phyloP scores from a whole-genome alignment of 1,140 invertebrate species.

The Papilio xuthus region DNA sequence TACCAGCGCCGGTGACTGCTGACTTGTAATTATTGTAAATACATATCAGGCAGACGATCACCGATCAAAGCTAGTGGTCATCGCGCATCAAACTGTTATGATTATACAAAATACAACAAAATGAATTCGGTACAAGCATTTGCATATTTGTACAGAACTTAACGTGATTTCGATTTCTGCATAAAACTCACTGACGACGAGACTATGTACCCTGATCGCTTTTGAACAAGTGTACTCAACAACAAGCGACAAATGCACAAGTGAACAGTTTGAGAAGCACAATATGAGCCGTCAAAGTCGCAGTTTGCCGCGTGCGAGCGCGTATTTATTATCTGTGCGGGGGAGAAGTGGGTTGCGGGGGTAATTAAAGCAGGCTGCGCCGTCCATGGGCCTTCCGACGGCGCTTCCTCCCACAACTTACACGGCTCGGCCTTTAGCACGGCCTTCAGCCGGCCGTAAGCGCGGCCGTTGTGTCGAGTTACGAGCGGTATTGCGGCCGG shows the following conservation, averaged over 20 bases:
- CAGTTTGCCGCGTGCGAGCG: neutral
- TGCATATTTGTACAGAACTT: no score
- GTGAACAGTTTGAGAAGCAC: neutral
- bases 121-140: no score
- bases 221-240: neutral
- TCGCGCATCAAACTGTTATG: neutral
- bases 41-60: neutral
- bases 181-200: neutral
- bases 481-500: neutral
- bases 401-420: conserved; percentile 6
- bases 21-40: neutral
- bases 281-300: conserved; percentile 12
- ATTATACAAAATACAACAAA: neutral
- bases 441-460: neutral
- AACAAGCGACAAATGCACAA: neutral
- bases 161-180: no score
- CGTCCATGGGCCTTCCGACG: neutral
- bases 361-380: conserved; percentile 12
- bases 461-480: neutral
- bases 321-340: conserved; percentile 16
- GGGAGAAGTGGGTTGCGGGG: neutral
- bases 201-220: neutral
- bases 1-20: neutral
- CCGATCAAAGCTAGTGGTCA: neutral
- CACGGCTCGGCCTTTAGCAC: neutral